Evolutionary conservation across 2,113 vertebrate genomes (phyloP), one percentile per base, ranked within the genome.

Genomic region (Lichenostomus cassidix): DNA sequence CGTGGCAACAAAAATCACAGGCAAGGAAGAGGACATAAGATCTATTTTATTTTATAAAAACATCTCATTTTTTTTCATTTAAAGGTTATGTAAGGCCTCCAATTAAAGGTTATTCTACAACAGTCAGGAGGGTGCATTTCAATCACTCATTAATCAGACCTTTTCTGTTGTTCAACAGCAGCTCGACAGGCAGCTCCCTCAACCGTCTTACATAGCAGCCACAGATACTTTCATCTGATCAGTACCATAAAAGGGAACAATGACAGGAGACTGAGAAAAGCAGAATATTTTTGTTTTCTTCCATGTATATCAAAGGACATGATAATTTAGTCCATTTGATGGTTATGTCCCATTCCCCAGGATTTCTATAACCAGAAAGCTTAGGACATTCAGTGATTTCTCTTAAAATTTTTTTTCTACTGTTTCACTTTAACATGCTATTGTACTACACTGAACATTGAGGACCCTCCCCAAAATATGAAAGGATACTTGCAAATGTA

Each of bases 281-380:
- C 3, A 28, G 41, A 75, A 56, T 50, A 91, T 78, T 83, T 76
- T 49, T 16, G 6, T 39, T 86, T 79, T 92, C 8, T 85, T 78
- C 15, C 28, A 33, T 35, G 14, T 50, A 3, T 81, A 49, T 46
- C 23, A 74, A 79, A 89, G 12, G 14, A 62, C 25, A 37, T 21
- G 28, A 58, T 83, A 70, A 89, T 63, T 53, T 47, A 39, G 9
- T 78, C 49, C 10, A 33, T 74, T 47, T 81, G 39, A 44, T 63
- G 14, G 5, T 22, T 2, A 0, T 41, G 29, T 27, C 24, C 12
- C 53, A 62, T 76, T 24, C 6, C 4, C 1, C 3, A 4, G 23
- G 18, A 87, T 81, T 70, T 73, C n/a, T 77, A 19, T 44, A 79
- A 65, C 3, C 3, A 56, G 22, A 90, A 76, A 91, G 46, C 5